Base-by-base conservation (phyloP, 2,113 vertebrate species). In the Alligator mississippiensis region DNA sequence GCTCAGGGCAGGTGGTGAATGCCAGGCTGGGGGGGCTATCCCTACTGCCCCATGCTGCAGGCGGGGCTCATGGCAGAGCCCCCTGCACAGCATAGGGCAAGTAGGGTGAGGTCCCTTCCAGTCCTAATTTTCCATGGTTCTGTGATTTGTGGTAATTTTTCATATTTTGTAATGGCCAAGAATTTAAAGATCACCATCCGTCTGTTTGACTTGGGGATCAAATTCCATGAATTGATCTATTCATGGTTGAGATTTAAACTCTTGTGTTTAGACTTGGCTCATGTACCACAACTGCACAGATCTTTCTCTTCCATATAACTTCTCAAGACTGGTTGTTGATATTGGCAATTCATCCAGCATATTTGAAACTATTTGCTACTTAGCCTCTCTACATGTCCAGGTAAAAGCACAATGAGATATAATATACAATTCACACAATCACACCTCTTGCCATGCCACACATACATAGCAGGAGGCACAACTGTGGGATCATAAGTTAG, bases 101-200 rank as follows among this genome's bases (percentile, higher is more conserved):
- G 47, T 47, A 47, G 47, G 9, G 47, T 47, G 47, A 47, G 47
- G 47, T 47, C 47, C 47, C 47, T 47, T 47, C 47, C 47, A 47
- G 9, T 9, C 47, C 47, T 47, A 47, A 47, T 47, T 47, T 47
- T 47, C 47, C 47, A 47, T 47, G 47, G 47, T 47, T 47, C 47
- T 47, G 72, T 86, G 79, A 93, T 72, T 61, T 83, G 78, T 1
- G 7, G 84, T 70, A 64, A 82, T n/a, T 59, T 87, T 85, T 86
- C 57, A 59, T 17, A 24, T 61, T 30, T 91, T 86, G 38, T 59
- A 77, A 66, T 7, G 30, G 77, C 25, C 80, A 80, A 34, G 89
- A 86, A 91, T 80, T 87, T 84, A 17, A 91, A 91, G 72, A 88
- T 91, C 87, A 93, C 28, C 2, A 27, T 61, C 59, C 84, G 82